A percentile compares a stretch with the other conserved stretches of the same genome.
These are phyloP conservation scores for Pempheris klunzingeri DNA, from an alignment of 2,797 vertebrate species.

Conservation along the genomic window DNA sequence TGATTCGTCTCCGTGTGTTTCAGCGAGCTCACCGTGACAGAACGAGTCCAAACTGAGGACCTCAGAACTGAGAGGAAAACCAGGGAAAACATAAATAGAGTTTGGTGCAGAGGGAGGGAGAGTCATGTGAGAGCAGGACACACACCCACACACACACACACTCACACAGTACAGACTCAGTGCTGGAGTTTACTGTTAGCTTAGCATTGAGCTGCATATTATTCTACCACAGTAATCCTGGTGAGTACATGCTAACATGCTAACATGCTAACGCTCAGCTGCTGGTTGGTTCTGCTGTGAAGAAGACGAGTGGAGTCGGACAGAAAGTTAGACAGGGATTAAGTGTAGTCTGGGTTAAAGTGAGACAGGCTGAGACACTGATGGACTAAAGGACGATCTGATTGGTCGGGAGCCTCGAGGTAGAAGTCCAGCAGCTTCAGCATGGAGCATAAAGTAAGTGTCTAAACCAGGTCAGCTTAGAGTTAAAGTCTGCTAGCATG, in stretches of 20 bases:
- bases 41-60: background rate
- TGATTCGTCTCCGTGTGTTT: background rate
- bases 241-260: constrained; percentile 1
- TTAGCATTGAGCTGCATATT: constrained; percentile 15
- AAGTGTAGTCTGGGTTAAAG: background rate
- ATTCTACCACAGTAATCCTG: background rate
- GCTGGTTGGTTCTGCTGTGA: too few species aligned
- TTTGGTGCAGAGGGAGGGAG: constrained; percentile 29
- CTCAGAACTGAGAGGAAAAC: constrained; percentile 8
- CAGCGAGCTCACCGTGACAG: background rate
- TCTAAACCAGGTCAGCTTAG: background rate
- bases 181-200: constrained; percentile 6
- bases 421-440: background rate
- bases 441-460: constrained; percentile 31
- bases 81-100: constrained; percentile 27
- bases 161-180: background rate
- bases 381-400: background rate
- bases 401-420: background rate
- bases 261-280: too few species aligned
- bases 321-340: background rate
- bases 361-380: background rate
- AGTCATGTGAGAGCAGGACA: constrained; percentile 49
- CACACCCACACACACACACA: background rate
- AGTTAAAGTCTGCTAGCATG: too few species aligned
- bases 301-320: background rate